Conservation (phyloP, 2,113 vertebrate species). For the Cynopterus brachyotis region DNA sequence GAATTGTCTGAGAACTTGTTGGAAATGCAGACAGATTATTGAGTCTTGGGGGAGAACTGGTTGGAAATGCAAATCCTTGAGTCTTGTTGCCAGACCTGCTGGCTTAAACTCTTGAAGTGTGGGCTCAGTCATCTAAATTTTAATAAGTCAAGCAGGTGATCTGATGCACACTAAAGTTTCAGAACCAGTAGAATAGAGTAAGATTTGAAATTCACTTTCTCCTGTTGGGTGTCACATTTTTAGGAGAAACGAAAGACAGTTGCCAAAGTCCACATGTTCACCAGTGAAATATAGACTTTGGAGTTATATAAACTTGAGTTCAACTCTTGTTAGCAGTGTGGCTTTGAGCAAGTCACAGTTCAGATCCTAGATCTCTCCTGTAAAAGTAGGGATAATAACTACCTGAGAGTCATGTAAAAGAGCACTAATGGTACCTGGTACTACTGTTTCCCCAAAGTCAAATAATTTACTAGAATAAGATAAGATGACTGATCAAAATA, state of each 20-base stretch:
- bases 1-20: slow-evolving; percentile 11
- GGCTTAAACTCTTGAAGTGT: neutral
- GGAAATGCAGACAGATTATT: neutral
- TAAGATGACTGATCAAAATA: slow-evolving; percentile 1
- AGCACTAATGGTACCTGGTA: neutral
- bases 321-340: neutral
- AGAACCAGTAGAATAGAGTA: neutral
- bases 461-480: neutral
- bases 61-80: slow-evolving; percentile 7
- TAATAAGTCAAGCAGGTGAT: neutral
- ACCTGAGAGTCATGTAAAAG: neutral
- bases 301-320: slow-evolving; percentile 25
- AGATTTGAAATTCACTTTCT: slow-evolving; percentile 5
- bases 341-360: neutral
- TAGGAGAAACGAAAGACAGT: neutral
- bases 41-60: neutral
- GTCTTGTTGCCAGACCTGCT: neutral
- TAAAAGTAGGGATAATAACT: neutral
- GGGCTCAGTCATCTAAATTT: neutral
- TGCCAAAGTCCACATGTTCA: neutral
- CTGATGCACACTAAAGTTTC: neutral
- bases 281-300: neutral
- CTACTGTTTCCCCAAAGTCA: neutral
- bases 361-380: neutral
- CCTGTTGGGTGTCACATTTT: neutral